These are phyloP conservation scores for Telmatherina bonti DNA, from an alignment of 2,797 vertebrate species.

Conservation along the genomic window DNA sequence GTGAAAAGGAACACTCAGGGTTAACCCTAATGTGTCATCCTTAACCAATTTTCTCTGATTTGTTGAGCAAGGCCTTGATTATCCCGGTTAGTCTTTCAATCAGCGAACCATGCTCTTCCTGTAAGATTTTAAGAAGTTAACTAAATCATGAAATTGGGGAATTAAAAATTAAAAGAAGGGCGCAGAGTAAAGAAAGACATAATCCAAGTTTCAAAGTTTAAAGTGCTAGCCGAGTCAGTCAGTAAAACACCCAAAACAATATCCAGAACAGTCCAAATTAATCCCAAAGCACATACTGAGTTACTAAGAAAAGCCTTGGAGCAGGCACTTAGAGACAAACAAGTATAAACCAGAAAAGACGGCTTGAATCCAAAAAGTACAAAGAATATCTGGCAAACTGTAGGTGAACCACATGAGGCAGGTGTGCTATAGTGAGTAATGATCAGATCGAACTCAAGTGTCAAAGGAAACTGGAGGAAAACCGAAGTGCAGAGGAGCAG, in stretches of 20 bases:
- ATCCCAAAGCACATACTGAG: slow-evolving; percentile 16
- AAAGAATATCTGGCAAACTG: slow-evolving; percentile 17
- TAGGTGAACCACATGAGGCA: slow-evolving; percentile 11
- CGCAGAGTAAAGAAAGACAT: background rate
- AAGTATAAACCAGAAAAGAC: slow-evolving; percentile 2
- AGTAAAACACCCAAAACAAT: background rate
- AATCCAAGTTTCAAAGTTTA: background rate
- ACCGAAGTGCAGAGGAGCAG: no score
- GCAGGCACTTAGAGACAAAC: slow-evolving; percentile 15
- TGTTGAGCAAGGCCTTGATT: background rate
- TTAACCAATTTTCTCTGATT: background rate
- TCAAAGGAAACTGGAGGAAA: slow-evolving; percentile 8
- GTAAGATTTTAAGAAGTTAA: background rate
- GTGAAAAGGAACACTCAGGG: background rate
- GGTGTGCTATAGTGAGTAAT: slow-evolving; percentile 2
- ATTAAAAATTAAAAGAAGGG: background rate
- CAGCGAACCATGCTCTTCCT: background rate
- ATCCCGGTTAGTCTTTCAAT: background rate
- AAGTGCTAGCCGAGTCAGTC: background rate
- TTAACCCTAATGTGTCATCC: background rate
- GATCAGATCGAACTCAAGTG: slow-evolving; percentile 24
- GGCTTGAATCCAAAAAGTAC: slow-evolving; percentile 8
- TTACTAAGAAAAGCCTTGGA: slow-evolving; percentile 12
- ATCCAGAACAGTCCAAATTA: slow-evolving; percentile 9
- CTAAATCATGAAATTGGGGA: background rate